These are phyloP conservation scores for Eremophila alpestris DNA, from an alignment of 2,797 vertebrate genomes.

Conservation along the genomic window DNA sequence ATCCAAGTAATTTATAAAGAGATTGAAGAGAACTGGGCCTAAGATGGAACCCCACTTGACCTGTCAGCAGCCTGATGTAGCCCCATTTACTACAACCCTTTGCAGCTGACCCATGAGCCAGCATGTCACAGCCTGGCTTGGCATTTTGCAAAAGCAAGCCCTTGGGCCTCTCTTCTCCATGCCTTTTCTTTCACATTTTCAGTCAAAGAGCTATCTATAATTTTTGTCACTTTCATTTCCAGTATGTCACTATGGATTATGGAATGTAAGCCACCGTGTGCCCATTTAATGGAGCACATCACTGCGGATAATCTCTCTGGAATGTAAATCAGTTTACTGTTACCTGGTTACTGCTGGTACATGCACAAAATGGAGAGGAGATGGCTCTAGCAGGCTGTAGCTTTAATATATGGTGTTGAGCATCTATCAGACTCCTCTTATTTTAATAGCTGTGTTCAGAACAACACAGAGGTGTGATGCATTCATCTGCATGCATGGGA, in stretches of 20 bases:
- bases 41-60: background rate
- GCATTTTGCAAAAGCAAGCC: background rate
- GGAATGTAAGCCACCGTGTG: constrained; percentile 19
- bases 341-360: constrained; percentile 58
- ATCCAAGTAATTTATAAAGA: background rate
- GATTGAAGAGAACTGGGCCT: background rate
- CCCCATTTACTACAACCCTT: background rate
- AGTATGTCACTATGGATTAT: constrained; percentile 34
- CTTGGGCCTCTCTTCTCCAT: background rate
- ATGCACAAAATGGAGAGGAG: background rate
- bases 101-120: rapidly evolving
- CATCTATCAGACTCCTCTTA: background rate
- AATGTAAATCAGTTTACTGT: constrained; percentile 38
- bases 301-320: background rate
- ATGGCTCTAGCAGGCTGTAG: background rate
- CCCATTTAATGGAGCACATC: constrained; percentile 10
- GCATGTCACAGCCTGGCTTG: background rate
- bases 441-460: background rate
- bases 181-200: constrained; percentile 8
- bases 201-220: background rate
- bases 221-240: constrained; percentile 45
- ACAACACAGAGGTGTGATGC: background rate
- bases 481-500: background rate
- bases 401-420: background rate
- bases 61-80: background rate